A percentile compares a stretch with the other conserved stretches of the same genome.
These are phyloP conservation scores for Drosophila serrata DNA, from an alignment of 1,140 invertebrate genomes.

Conservation along the genomic window DNA sequence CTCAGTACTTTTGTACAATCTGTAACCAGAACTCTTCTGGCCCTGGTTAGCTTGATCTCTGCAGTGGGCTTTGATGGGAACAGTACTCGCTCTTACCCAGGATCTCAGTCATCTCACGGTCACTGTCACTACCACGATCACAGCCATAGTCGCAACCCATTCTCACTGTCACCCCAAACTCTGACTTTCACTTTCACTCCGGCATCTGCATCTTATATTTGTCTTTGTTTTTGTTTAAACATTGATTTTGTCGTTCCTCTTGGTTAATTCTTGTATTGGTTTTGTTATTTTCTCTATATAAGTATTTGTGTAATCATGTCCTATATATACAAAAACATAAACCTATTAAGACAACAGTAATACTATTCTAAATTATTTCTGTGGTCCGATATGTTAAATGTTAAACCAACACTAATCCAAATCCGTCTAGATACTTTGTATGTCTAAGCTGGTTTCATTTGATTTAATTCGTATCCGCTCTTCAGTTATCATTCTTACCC, in stretches of 20 bases:
- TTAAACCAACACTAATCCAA: too few species aligned
- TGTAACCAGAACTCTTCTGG: conserved; percentile 7
- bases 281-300: conserved; percentile 11
- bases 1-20: conserved; percentile 17
- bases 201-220: conserved; percentile 4
- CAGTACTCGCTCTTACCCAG: conserved; percentile 11
- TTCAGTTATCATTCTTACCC: conserved; percentile 24
- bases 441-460: conserved; percentile 5
- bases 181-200: conserved; percentile 15
- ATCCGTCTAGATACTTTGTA: conserved; percentile 11
- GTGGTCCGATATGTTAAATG: too few species aligned
- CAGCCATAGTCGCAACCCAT: conserved; percentile 19
- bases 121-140: conserved; percentile 8
- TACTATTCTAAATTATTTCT: not conserved
- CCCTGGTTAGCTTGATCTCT: conserved; percentile 30
- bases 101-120: conserved; percentile 21
- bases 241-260: not conserved
- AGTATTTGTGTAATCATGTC: conserved; percentile 32
- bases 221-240: conserved; percentile 13
- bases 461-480: conserved; percentile 18
- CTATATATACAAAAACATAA: conserved; percentile 2
- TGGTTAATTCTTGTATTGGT: not conserved
- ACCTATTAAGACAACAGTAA: not conserved
- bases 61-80: conserved; percentile 32
- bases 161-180: not conserved